phyloP scores from a whole-genome alignment of 92 coral and sea anemone species.

The Hydrozoanthus gracilis region DNA sequence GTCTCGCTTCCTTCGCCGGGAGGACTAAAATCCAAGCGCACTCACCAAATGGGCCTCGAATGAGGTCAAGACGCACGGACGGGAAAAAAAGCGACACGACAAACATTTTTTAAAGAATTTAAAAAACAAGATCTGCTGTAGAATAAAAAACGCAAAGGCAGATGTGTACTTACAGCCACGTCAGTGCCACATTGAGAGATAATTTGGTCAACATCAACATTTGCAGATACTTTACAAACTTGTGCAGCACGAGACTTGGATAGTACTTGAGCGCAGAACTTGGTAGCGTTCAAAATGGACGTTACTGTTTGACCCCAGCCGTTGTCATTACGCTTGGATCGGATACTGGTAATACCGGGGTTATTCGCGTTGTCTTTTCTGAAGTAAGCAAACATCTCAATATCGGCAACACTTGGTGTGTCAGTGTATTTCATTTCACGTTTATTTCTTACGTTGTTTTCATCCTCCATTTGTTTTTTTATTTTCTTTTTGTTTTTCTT shows the following conservation, averaged over 20 bases:
- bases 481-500: conserved; percentile 27
- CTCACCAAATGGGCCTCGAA: too few species aligned
- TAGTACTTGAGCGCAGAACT: conserved; percentile 56
- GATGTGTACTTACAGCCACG: conserved; percentile 53
- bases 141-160: too few species aligned
- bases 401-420: conserved; percentile 18
- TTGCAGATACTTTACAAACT: conserved; percentile 55
- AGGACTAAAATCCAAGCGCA: too few species aligned
- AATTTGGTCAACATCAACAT: conserved; percentile 53
- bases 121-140: too few species aligned
- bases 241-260: conserved; percentile 62
- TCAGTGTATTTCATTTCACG: conserved; percentile 21
- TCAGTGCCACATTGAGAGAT: conserved; percentile 60
- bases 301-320: conserved; percentile 26
- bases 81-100: too few species aligned
- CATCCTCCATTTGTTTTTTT: conserved; percentile 5
- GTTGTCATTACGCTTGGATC: conserved; percentile 6
- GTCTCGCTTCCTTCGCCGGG: too few species aligned
- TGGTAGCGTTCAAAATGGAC: conserved; percentile 67
- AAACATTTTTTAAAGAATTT: too few species aligned
- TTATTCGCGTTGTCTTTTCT: background rate
- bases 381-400: background rate
- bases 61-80: too few species aligned
- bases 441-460: background rate
- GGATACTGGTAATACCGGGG: background rate